Conservation (phyloP, 2,113 vertebrate species). For the Eurystomus gularis region DNA sequence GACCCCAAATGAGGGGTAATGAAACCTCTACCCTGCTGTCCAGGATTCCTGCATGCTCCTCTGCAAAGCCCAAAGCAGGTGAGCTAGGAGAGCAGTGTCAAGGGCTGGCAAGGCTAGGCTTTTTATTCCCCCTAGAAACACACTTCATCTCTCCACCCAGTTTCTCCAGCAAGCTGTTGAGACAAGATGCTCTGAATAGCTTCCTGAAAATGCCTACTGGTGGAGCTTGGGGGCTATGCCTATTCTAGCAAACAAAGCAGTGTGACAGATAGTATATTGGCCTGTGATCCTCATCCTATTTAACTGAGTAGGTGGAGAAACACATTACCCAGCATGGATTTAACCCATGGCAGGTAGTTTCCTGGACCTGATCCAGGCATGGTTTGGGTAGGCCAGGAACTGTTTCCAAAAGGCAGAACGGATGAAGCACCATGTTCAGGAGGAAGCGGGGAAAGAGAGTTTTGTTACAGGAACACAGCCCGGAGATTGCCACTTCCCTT, state of each 20-base stretch:
- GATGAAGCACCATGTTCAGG: not conserved
- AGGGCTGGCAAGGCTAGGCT: not conserved
- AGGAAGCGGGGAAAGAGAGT: not conserved
- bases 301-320: not conserved
- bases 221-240: not conserved
- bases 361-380: not conserved
- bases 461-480: not conserved
- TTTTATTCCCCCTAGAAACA: not conserved
- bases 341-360: not conserved
- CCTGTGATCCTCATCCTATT: not conserved
- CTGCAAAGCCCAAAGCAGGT: not conserved
- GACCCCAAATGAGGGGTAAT: not conserved
- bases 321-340: not conserved
- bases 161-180: constrained; percentile 27
- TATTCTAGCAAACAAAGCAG: not conserved
- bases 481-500: not conserved
- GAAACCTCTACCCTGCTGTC: not conserved
- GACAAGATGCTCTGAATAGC: not conserved
- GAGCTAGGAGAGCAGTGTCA: not conserved
- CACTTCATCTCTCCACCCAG: not conserved
- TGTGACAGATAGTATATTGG: not conserved
- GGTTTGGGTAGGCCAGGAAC: not conserved
- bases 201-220: not conserved
- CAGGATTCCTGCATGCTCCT: not conserved
- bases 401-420: not conserved